phyloP scores from a whole-genome alignment of 2,797 vertebrate genomes.

The Pseudochromis fuscus region DNA sequence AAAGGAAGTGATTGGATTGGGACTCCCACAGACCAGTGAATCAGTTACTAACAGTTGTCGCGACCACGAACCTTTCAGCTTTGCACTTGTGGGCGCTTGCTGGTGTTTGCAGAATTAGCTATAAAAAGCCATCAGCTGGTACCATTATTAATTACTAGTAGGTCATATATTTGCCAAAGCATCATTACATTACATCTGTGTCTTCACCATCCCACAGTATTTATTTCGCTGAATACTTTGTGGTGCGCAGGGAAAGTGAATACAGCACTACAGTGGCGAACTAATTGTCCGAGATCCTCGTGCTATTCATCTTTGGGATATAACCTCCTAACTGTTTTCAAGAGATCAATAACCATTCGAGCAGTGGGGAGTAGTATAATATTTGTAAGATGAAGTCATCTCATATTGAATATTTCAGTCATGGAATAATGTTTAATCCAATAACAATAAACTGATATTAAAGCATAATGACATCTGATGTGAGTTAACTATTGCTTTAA shows the following conservation, averaged over 20 bases:
- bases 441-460: conserved; percentile 6
- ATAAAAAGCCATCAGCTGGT: background rate
- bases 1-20: background rate
- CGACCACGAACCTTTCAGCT: background rate
- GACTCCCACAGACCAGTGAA: background rate
- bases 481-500: conserved; percentile 16
- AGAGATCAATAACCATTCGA: conserved; percentile 60
- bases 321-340: conserved; percentile 40
- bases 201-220: too few relatives aligned
- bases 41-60: background rate
- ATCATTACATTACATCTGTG: background rate
- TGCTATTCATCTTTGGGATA: conserved; percentile 58
- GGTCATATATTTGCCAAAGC: conserved; percentile 6
- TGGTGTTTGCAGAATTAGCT: background rate
- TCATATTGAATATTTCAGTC: conserved; percentile 42
- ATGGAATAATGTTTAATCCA: conserved; percentile 21
- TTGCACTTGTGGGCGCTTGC: background rate
- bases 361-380: conserved; percentile 12
- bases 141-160: background rate
- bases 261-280: conserved; percentile 51
- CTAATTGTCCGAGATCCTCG: conserved; percentile 56
- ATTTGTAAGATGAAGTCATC: conserved; percentile 22
- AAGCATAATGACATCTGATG: conserved; percentile 8
- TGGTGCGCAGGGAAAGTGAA: conserved; percentile 43
- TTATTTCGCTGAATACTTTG: conserved; percentile 56